Evolutionary conservation across 37 sponge, comb jelly and placozoan genomes (phyloP), one percentile per base, ranked within the genome.

Genomic region (Theonella swinhoei): DNA sequence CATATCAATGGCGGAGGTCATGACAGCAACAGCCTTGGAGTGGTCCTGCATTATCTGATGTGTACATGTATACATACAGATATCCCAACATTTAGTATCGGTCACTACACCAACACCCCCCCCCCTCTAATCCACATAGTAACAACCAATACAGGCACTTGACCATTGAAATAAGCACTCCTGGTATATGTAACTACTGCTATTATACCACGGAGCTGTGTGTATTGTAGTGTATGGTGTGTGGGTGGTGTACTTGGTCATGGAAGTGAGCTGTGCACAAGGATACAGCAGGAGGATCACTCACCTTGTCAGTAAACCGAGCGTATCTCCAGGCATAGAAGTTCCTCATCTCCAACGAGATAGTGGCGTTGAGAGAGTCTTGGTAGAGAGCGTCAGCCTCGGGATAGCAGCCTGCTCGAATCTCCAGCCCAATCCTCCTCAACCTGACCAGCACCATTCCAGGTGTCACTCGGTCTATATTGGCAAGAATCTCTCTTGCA

Each of bases 1-100:
- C 35, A 83, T 76, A 11, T 79, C 88, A 24, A 94, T 74, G 2
- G 88, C 95, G 22, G 82, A 86, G 25, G 26, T 47, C 61, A 94
- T 26, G 22, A 88, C 60, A 7, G 33, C 25, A 24, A 70, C 23
- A 25, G 78, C 88, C 59, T 61, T 75, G 23, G 7, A 59, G 4
- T 76, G 60, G 42, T 94, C 91, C 8, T 61, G 63, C 28, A 62
- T 39, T 20, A 84, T 20, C 83, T 86, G 74, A 31, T 25, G n/a
- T n/a, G n/a, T n/a, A n/a, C n/a, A n/a, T n/a, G n/a, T n/a, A n/a
- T n/a, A n/a, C n/a, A n/a, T n/a, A n/a, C n/a, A n/a, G n/a, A n/a
- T n/a, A n/a, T n/a, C n/a, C n/a, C n/a, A n/a, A n/a, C n/a, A n/a
- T n/a, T n/a, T n/a, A n/a, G n/a, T n/a, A n/a, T n/a, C n/a, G n/a